These are phyloP conservation scores for Microcebus ravelobensis DNA, from an alignment of 2,113 vertebrate species.

Conservation along the genomic window DNA sequence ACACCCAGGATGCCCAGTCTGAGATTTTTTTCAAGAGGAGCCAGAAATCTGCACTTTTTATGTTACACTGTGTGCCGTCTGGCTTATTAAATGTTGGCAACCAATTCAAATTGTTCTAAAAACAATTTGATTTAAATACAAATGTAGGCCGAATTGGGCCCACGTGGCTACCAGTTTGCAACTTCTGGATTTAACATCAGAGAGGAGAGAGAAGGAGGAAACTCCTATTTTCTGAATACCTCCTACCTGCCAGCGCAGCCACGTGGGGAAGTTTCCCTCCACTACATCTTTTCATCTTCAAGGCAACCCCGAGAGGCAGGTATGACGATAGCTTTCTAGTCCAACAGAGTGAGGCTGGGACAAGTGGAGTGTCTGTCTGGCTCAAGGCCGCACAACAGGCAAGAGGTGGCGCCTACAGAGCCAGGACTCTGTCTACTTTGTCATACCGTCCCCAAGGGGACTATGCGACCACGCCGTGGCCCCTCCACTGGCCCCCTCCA, in stretches of 20 bases:
- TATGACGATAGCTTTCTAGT: background rate
- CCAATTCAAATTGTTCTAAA: constrained; percentile 32
- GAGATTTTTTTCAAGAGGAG: background rate
- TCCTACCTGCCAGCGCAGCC: background rate
- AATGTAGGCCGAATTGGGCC: background rate
- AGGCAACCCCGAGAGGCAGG: background rate
- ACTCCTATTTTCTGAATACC: background rate
- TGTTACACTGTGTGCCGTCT: background rate
- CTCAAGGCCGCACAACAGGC: background rate
- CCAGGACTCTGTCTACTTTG: no score
- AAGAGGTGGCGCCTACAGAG: no score
- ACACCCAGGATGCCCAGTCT: background rate
- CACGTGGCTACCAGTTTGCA: background rate
- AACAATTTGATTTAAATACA: background rate
- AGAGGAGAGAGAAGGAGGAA: background rate
- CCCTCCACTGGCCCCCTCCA: background rate
- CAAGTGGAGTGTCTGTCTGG: background rate
- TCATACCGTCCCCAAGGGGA: background rate
- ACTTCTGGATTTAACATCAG: background rate
- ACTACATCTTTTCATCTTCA: background rate
- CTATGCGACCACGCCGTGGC: background rate
- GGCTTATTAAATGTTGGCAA: constrained; percentile 15
- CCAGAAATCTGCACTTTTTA: background rate
- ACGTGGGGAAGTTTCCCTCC: background rate
- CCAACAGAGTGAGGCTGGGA: background rate